Evolutionary conservation across 2,113 vertebrate species (phyloP), one percentile per base, ranked within the genome.

Genomic region (Siniperca chuatsi): DNA sequence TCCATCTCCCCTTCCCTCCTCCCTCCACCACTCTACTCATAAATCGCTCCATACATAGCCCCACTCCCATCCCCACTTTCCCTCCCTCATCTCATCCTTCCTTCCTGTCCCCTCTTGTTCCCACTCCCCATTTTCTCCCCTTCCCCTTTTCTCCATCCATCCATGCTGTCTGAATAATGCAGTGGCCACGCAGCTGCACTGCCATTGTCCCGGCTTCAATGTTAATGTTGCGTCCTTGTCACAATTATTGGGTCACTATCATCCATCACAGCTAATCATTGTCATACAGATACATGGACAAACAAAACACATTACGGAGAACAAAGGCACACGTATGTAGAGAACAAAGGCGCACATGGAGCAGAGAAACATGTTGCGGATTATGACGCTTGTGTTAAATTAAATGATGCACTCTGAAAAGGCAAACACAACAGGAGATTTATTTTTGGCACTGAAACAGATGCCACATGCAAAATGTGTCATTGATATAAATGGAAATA

Each of bases 161-260:
- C 75, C 93, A 76, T 88, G 86, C 81, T 73, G 83, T 76, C 87
- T 94, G 90, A 94, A 93, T 92, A 88, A 93, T 93, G 89, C 86
- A 93, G 83, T 58, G 81, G 75, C 66, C 81, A 55, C 33, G 33
- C 86, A 91, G 89, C 83, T 89, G 81, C 79, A 74, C 64, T 13
- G 55, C 84, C 85, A 90, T 94, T 94, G 93, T 94, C 80, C 91
- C 86, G 16, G 75, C 85, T 64, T 84, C 91, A 92, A 85, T 93
- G 92, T 94, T 90, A 91, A 92, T 91, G 90, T 73, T 84, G 89
- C 88, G 93, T 94, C 92, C 92, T 93, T 94, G 93, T 94, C 91
- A 84, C 84, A 87, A 88, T 91, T 91, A 91, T 87, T 82, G 78
- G 91, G 86, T 90, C 89, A 92, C 89, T 83, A 87, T 89, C 92